phyloP scores from a whole-genome alignment of 2,113 vertebrate genomes.

The Eleginops maclovinus region DNA sequence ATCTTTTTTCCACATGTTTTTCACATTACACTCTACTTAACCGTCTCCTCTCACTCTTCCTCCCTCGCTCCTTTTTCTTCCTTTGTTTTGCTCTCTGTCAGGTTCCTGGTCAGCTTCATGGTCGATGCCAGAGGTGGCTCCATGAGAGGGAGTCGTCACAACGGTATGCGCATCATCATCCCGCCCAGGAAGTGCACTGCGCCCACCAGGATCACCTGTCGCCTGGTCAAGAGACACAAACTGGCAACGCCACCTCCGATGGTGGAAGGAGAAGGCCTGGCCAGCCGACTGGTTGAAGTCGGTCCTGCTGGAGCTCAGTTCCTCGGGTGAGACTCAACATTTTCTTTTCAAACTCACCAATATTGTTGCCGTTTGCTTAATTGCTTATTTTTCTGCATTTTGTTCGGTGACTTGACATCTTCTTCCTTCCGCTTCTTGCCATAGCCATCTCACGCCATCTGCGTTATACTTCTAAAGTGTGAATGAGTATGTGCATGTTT shows the following conservation, averaged over 20 bases:
- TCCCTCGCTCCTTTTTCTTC: neutral
- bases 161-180: slow-evolving; percentile 98
- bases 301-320: slow-evolving; percentile 98
- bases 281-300: slow-evolving; percentile 97
- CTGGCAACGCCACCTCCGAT: slow-evolving; percentile 96
- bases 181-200: slow-evolving; percentile 97
- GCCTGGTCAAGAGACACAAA: slow-evolving; percentile 96
- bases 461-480: slow-evolving; percentile 43
- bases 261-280: slow-evolving; percentile 98
- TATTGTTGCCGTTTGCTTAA: slow-evolving; percentile 15
- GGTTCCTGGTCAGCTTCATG: slow-evolving; percentile 99
- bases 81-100: slow-evolving; percentile 61
- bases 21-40: neutral
- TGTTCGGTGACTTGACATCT: slow-evolving; percentile 55
- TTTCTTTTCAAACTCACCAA: neutral
- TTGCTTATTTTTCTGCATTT: slow-evolving; percentile 35
- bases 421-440: slow-evolving; percentile 64
- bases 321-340: slow-evolving; percentile 89
- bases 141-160: slow-evolving; percentile 97
- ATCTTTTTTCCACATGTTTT: neutral
- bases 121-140: slow-evolving; percentile 98
- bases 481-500: slow-evolving; percentile 23
- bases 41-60: neutral
- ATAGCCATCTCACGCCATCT: slow-evolving; percentile 70
- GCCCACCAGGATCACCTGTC: slow-evolving; percentile 97